Base-by-base conservation (phyloP, 1,140 invertebrate species). In the Druon quercuslanigerum region DNA sequence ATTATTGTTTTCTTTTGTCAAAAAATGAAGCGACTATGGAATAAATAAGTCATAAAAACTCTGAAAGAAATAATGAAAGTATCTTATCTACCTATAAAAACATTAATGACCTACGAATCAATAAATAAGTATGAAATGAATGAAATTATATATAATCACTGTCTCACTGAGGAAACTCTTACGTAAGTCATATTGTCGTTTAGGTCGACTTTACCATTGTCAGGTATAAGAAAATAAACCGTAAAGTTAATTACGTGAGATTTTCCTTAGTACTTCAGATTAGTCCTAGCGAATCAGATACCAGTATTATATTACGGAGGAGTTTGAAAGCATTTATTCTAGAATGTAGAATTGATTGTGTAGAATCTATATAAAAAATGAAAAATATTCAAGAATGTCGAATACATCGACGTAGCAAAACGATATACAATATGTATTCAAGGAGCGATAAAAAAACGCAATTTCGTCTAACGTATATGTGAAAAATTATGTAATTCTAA, bases 21-120 rank as follows among this genome's bases (percentile, higher is more conserved):
- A 8, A 40, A 40, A 6, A 33, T 60, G 13, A 57, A 57, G 25
- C 19, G 12, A 20, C 11, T 13, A 25, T 60, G 57, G 33, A 54
- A 11, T 46, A 46, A 14, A 66, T 25, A 16, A 66, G 25, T 66
- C 13, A 25, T 66, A 66, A 14, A 20, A n/a, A 33, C 20, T n/a
- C 16, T 40, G 60, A 40, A 66, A 66, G 25, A 46, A 46, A 66
- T 19, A 17, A n/a, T 66, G 60, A 66, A 66, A 66, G 60, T 66
- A 66, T 66, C 60, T 40, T 40, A 12, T 46, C 8, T 40, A 16
- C n/a, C 8, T 25, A 66, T 66, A 66, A 66, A 5, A 66, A 33
- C 16, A 33, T 14, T 66, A 66, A 66, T 13, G 25, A 66, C 4
- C 40, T 9, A 66, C 60, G 25, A 66, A 66, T 66, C 40, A 56